Evolutionary conservation across 2,113 vertebrate genomes (phyloP).

Genomic region (Prolemur simus): DNA sequence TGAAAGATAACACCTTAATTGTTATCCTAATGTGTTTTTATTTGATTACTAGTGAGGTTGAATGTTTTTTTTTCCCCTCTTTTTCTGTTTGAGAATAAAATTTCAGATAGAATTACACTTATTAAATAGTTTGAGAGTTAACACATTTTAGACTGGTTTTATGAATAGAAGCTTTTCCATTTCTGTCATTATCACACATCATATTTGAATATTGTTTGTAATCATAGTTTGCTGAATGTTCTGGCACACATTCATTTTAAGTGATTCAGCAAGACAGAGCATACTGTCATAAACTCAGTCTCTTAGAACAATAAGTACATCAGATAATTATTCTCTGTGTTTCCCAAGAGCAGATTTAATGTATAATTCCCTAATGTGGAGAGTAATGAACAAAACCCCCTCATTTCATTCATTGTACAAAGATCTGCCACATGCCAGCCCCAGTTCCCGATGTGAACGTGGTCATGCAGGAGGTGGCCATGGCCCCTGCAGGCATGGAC

Average conservation of each 20-base stretch:
- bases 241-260: neutral
- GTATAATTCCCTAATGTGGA: neutral
- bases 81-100: neutral
- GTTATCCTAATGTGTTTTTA: neutral
- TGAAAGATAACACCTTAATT: neutral
- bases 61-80: neutral
- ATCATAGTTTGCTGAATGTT: neutral
- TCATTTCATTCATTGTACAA: neutral
- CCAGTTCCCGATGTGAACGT: neutral
- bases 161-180: neutral
- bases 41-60: neutral
- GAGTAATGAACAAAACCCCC: neutral
- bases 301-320: neutral
- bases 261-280: neutral
- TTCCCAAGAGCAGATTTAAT: neutral
- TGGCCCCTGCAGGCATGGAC: too few species aligned
- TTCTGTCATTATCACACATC: neutral
- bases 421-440: neutral
- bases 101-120: constrained; percentile 8
- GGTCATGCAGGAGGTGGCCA: neutral
- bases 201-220: neutral
- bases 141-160: neutral
- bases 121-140: neutral
- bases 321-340: neutral
- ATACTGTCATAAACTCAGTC: neutral